phyloP scores from a whole-genome alignment of 2,113 vertebrate genomes.

The Panurus biarmicus region DNA sequence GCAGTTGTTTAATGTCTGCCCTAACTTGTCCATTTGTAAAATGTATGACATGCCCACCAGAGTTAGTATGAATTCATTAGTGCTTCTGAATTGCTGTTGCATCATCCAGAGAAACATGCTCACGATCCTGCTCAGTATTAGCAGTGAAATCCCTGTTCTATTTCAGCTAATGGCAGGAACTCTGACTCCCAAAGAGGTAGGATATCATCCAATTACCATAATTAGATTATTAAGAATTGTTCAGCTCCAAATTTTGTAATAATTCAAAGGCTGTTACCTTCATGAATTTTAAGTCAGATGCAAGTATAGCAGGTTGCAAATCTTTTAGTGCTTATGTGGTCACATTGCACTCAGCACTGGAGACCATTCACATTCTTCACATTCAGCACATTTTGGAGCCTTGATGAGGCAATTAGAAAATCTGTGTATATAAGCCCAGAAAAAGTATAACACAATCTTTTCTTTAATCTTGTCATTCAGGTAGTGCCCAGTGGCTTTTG shows the following conservation, averaged over 20 bases:
- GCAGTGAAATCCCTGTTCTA: neutral
- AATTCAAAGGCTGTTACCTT: conserved; percentile 14
- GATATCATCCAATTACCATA: conserved; percentile 23
- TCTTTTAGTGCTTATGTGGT: conserved; percentile 13
- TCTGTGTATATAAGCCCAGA: neutral
- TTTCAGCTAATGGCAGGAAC: conserved; percentile 21
- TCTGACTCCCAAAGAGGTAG: conserved; percentile 3
- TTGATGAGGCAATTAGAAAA: conserved; percentile 29
- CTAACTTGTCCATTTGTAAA: conserved; percentile 10
- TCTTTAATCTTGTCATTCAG: neutral
- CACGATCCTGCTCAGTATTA: neutral
- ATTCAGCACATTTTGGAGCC: neutral
- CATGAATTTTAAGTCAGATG: conserved; percentile 25
- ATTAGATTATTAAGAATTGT: conserved; percentile 46
- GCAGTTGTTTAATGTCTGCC: conserved; percentile 9
- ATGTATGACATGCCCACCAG: neutral
- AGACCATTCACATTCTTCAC: neutral
- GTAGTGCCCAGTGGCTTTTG: neutral
- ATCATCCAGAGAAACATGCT: neutral
- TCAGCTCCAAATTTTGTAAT: conserved; percentile 1
- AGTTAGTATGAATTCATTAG: conserved; percentile 3
- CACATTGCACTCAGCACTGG: neutral
- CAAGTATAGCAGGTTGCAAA: neutral
- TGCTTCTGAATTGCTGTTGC: neutral
- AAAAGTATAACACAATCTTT: neutral